Base-by-base conservation (phyloP, 2,797 vertebrate species). In the Hylomyscus alleni region DNA sequence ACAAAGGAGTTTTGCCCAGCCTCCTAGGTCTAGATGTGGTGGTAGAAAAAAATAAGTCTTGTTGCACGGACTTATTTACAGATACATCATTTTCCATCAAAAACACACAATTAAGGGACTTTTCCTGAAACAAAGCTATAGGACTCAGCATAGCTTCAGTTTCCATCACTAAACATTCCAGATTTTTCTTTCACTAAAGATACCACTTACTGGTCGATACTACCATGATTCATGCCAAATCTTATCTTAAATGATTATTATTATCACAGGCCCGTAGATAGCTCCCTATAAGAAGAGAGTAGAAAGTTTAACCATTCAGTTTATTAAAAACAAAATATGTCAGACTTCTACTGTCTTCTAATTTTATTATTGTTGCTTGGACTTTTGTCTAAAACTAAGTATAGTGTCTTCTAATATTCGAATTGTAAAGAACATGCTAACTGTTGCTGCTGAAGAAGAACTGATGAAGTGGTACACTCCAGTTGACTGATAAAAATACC, bases 361-460 rank as follows among this genome's bases (percentile, higher is more conserved):
- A 85, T 86, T 89, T 54, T 88, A 78, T 15, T 89, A 76, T 15
- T 58, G 26, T 44, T 58, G 26, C 37, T 76, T 58, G 29, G 67
- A 26, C n/a, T 75, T 89, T 76, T 76, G 37, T 58, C 72, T 76
- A 89, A 60, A 44, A 60, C 29, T 26, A 89, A 75, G 26, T 89
- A 75, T 69, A 92, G 17, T 34, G n/a, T 62, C 19, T 65, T 86
- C 34, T 89, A 86, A 86, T 77, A 89, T 40, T 90, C 67, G 44
- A 87, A 93, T 17, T 84, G 56, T 88, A 34, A 76, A 78, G n/a
- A 92, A 62, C 13, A 52, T 60, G 60, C n/a, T 89, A 62, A 60
- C 19, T 86, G 65, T 29, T 90, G 86, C 81, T 87, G 37, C 80
- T 58, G 37, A 86, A 92, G 72, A 94, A 89, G 9, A 37, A 58